These are phyloP conservation scores for Sminthopsis crassicaudata DNA, from an alignment of 2,113 vertebrate genomes.

Conservation along the genomic window DNA sequence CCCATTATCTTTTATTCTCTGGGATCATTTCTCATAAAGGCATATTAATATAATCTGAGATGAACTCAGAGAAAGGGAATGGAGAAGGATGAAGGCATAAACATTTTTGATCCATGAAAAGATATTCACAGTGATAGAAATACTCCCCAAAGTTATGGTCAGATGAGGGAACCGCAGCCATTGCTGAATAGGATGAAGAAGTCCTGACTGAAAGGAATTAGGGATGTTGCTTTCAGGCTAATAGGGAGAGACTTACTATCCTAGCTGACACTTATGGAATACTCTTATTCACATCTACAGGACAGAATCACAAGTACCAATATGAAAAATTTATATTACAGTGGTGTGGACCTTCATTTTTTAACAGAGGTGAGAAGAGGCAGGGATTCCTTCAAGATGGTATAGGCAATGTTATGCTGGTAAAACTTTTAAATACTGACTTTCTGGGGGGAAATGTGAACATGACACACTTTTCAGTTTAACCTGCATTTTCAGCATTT, in stretches of 20 bases:
- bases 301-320: background rate
- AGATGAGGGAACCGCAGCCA: background rate
- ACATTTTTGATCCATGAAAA: background rate
- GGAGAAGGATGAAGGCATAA: background rate
- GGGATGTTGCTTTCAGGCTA: background rate
- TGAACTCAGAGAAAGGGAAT: background rate
- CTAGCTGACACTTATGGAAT: background rate
- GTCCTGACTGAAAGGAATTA: background rate
- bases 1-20: background rate
- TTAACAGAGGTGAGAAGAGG: background rate
- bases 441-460: background rate
- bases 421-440: background rate
- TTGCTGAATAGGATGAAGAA: background rate
- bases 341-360: background rate
- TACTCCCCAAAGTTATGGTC: background rate
- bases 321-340: background rate
- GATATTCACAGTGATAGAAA: background rate
- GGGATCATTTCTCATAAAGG: background rate
- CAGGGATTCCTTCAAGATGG: background rate
- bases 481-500: background rate
- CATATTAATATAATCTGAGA: slow-evolving; percentile 19
- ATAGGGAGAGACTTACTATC: background rate
- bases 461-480: background rate
- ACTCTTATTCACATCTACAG: background rate
- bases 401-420: background rate